Base-by-base conservation (phyloP, 2,113 vertebrate species). In the Salvator merianae region DNA sequence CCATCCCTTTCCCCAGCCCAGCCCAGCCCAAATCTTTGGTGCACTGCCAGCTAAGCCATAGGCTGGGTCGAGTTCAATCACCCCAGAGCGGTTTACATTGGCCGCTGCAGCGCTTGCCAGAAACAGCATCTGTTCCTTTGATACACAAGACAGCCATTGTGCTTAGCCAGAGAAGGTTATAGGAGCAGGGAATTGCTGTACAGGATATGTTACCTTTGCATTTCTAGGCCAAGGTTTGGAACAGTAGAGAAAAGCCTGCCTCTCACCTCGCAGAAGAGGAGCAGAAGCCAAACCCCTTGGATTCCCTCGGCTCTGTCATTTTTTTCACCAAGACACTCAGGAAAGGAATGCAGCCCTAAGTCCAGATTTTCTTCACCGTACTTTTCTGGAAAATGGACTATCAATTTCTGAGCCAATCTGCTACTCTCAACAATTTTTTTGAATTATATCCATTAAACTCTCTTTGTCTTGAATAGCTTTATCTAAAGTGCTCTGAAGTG, bases 141-240 rank as follows among this genome's bases (percentile, higher is more conserved):
- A 77, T 86, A 77, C 85, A 86, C 85, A 86, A 81, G 79, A 77
- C 79, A 69, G 65, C 18, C 79, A 86, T 86, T 86, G 85, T 86
- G 81, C 85, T 77, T n/a, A 62, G 79, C 30, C 43, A 77, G 73
- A 65, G 40, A 70, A 77, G 79, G 79, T 62, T 81, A 70, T 50
- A 69, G 47, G 72, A 81, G 70, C 78, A 65, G 73, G 79, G 65
- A 26, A 62, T 69, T 22, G 24, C 47, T 63, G 50, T 76, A 36
- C 79, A 77, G 65, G 84, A 86, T 82, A 77, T 62, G 79, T 82
- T 86, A 77, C 85, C 73, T 82, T 82, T 59, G 65, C 73, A 30
- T 77, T 86, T 62, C 70, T 38, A 77, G 76, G 68, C 83, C 76
- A 79, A 84, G 69, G 62, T 84, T 71, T 50, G 38, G 20, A 71